Evolutionary conservation across 2,113 vertebrate species (phyloP).

Genomic region (Leptodactylus fuscus): DNA sequence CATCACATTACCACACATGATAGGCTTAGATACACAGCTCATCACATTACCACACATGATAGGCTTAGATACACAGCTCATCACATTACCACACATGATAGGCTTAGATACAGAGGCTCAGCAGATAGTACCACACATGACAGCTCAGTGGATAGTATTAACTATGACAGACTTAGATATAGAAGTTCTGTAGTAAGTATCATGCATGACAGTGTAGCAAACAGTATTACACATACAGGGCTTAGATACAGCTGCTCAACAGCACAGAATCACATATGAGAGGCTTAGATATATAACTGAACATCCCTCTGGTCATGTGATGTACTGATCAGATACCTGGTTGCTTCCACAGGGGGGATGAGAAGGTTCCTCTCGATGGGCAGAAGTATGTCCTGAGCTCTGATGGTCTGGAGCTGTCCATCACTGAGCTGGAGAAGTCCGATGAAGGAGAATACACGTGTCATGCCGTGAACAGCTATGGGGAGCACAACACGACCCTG

Average conservation of each 20-base stretch:
- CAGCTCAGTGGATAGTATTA: neutral
- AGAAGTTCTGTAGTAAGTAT: neutral
- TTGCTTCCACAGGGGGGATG: neutral
- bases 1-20: too few relatives aligned
- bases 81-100: neutral
- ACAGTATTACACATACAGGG: neutral
- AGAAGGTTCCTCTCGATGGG: neutral
- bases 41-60: neutral
- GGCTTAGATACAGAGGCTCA: neutral
- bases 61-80: neutral
- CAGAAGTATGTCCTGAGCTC: constrained; percentile 30
- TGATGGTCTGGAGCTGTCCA: neutral
- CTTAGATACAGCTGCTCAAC: neutral
- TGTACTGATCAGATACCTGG: neutral
- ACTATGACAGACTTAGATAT: neutral
- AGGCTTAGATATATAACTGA: neutral
- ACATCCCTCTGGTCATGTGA: too few relatives aligned
- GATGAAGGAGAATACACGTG: constrained; percentile 53
- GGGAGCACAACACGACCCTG: constrained; percentile 10
- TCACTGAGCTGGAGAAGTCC: constrained; percentile 2
- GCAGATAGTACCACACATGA: neutral
- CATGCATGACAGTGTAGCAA: neutral
- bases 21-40: too few relatives aligned
- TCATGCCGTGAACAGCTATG: constrained; percentile 1
- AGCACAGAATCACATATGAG: neutral